Percentiles rank a stretch among this genome's conserved stretches.
Conservation (phyloP, 2,797 vertebrate genomes). For the Myiothlypis chrysogaster region DNA sequence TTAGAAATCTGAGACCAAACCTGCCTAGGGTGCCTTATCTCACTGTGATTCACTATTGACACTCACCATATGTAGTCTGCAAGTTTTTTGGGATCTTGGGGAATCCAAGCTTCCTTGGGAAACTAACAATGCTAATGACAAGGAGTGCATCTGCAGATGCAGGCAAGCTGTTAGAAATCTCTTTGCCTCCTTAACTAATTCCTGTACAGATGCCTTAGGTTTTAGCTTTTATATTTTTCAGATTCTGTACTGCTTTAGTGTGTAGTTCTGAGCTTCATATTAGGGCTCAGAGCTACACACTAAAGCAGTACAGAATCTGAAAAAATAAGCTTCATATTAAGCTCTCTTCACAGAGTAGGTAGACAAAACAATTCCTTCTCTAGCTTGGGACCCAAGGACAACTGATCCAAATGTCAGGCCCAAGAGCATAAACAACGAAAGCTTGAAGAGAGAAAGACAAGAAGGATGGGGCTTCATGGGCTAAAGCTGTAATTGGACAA, state of each 20-base stretch:
- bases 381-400: neutral
- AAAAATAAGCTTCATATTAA: neutral
- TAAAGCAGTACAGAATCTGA: too few relatives aligned
- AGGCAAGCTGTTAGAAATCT: neutral
- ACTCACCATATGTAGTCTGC: neutral
- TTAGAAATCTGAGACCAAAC: neutral
- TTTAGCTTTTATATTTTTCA: neutral
- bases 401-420: neutral
- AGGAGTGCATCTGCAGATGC: neutral
- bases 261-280: neutral
- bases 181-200: neutral
- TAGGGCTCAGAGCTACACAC: neutral
- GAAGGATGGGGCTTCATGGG: neutral
- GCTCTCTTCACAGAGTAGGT: neutral
- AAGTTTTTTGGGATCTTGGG: fast-evolving
- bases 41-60: neutral
- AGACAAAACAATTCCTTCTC: neutral
- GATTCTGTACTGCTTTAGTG: neutral
- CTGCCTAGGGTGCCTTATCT: neutral
- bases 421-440: neutral
- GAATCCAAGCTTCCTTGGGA: neutral
- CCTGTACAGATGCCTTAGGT: neutral
- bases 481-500: neutral
- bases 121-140: neutral
- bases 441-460: neutral